These are phyloP conservation scores for Desmodus rotundus DNA, from an alignment of 2,113 vertebrate genomes.

Conservation along the genomic window DNA sequence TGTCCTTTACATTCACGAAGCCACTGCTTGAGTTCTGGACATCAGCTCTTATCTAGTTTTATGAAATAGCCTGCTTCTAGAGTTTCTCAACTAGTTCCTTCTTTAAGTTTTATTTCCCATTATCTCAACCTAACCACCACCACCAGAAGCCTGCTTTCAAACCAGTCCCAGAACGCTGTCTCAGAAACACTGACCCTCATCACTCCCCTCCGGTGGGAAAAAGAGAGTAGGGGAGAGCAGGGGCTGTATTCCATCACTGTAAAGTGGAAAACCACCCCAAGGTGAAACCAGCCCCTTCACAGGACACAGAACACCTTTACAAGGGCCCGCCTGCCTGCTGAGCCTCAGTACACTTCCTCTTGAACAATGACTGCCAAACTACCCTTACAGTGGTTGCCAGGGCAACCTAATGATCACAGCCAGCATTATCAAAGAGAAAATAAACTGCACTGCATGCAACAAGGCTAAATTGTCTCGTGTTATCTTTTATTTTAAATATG, in stretches of 20 bases:
- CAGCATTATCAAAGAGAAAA: not conserved
- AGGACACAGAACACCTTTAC: not conserved
- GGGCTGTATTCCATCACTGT: not conserved
- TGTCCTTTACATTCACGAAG: too few relatives aligned
- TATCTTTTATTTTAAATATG: constrained; percentile 1
- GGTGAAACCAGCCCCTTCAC: not conserved
- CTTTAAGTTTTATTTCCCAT: too few relatives aligned
- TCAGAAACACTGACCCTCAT: too few relatives aligned
- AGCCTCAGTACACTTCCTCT: not conserved
- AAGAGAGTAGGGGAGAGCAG: too few relatives aligned
- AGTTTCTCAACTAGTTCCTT: too few relatives aligned
- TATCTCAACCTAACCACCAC: too few relatives aligned
- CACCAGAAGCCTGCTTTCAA: too few relatives aligned
- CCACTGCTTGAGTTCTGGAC: too few relatives aligned
- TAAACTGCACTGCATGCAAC: not conserved
- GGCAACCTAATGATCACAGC: not conserved
- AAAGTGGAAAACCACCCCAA: not conserved
- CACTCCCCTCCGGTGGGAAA: too few relatives aligned
- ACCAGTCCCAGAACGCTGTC: too few relatives aligned
- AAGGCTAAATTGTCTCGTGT: not conserved
- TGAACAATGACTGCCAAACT: not conserved
- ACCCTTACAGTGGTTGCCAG: not conserved
- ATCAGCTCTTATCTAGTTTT: too few relatives aligned
- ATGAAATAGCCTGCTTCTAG: too few relatives aligned
- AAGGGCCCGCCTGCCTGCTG: not conserved